Evolutionary conservation across 2,113 vertebrate species (phyloP).

Genomic region (Brachypteracias leptosomus): DNA sequence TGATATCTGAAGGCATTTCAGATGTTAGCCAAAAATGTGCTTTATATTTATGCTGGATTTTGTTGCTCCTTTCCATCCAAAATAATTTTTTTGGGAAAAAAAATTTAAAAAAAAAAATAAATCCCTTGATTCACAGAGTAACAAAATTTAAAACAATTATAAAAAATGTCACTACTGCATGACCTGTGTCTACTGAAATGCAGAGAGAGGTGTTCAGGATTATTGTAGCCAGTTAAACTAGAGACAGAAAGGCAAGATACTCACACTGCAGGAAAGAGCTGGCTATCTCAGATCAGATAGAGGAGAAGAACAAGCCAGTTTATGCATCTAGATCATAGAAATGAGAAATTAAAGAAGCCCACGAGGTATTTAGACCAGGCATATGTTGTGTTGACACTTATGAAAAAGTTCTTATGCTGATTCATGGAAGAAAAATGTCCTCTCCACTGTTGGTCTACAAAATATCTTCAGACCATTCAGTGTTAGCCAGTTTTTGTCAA

Average conservation of each 20-base stretch:
- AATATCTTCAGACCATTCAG: background rate
- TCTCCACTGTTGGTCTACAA: background rate
- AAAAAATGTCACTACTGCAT: background rate
- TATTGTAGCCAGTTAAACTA: background rate
- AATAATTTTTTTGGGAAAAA: background rate
- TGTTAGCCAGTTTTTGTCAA: background rate
- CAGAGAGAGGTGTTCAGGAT: background rate
- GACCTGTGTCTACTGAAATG: background rate
- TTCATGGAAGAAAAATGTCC: background rate
- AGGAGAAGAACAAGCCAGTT: background rate
- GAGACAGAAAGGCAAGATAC: background rate
- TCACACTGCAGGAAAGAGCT: background rate
- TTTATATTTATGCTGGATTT: slow-evolving; percentile 34
- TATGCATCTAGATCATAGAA: background rate
- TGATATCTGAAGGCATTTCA: slow-evolving; percentile 64
- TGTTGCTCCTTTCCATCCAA: background rate
- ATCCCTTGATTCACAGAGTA: background rate
- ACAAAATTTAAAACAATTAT: background rate
- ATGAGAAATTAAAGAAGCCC: background rate
- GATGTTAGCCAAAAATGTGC: slow-evolving; percentile 53
- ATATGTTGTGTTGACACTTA: background rate
- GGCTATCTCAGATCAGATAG: background rate
- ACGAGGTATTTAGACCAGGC: background rate
- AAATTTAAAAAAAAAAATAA: background rate
- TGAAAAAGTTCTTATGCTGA: background rate